Evolutionary conservation across 2,113 vertebrate species (phyloP), one percentile per base, ranked within the genome.

Genomic region (Mormoops blainvillei): DNA sequence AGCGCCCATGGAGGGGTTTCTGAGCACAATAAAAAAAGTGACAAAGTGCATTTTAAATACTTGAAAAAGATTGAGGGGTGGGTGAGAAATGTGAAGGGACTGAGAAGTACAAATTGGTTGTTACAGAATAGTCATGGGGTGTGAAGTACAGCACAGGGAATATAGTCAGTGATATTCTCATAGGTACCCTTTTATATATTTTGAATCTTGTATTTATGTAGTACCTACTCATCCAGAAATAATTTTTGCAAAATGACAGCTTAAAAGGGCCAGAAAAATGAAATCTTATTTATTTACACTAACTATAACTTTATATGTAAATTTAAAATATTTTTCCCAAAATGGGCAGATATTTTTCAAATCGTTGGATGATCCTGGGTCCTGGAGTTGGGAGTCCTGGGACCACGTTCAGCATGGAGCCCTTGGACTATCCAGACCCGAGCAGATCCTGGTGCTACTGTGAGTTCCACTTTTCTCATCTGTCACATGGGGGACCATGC

Each of bases 391-490:
- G 70, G 31, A 65, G 19, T 22, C 13, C 36, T 3, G 1, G 36
- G 45, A 3, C 24, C 3, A 0, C 18, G 7, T 5, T 41, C 18
- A 3, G 52, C 0, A 31, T 0, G 15, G 18, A 24, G 16, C 2
- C 43, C 28, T 36, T 1, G 19, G 41, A 70, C 18, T 41, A 2
- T 36, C n/a, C 18, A 14, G 38, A 67, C 11, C 19, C 0, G 16
- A 14, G 31, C 26, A 45, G 41, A 15, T 36, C 61, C 71, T 6
- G 4, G 24, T 20, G 5, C 41, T 31, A 0, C n/a, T 3, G 22
- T 18, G 74, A 43, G 19, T 31, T 74, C 56, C 13, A 1, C 7
- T 31, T n/a, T 78, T 88, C 22, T 93, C 20, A 0, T 12, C 67
- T 33, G 56, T 56, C 71, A n/a, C 18, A 16, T 4, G 13, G 10